Evolutionary conservation across 2,113 vertebrate genomes (phyloP), one percentile per base, ranked within the genome.

Genomic region (Ameiurus melas): DNA sequence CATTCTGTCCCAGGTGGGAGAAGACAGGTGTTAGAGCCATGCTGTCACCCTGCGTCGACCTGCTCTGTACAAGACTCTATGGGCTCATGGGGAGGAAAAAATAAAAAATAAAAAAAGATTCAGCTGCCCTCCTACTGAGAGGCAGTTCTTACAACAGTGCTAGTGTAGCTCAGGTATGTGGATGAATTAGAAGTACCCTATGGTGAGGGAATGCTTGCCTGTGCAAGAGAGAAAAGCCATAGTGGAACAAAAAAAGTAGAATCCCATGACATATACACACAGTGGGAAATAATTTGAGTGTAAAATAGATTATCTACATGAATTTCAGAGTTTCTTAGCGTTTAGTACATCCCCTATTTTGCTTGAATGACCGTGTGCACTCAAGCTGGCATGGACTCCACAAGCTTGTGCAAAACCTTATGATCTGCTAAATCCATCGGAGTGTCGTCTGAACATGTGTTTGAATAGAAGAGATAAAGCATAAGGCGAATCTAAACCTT

Each of bases 121-220:
- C 84, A 83, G 64, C 70, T 55, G 33, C 39, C 39, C 53, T 43
- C 88, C 86, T 64, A 55, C 88, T 73, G 77, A 57, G 55, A 86
- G 22, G 70, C 39, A 58, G 60, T 39, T 58, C 85, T 83, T 86
- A 78, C 64, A 89, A 43, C 60, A 87, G 39, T 90, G 82, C 51
- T 39, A 6, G 33, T 60, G 55, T 79, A 75, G 71, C 51, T 58
- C 75, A 85, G 90, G 89, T 89, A 13, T 86, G 91, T 68, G 90
- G 86, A 83, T 12, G 88, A 91, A 62, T 91, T 51, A 51, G 89
- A 90, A 83, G 87, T 86, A 89, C 53, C 82, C 90, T 86, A 90
- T 71, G 88, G 90, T 89, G 90, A 91, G 19, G 57, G 90, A 86
- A 90, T 90, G 83, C 85, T 30, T 77, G 78, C 91, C 89, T 83